Base-by-base conservation (phyloP, 2,797 vertebrate genomes). In the Pampus argenteus region DNA sequence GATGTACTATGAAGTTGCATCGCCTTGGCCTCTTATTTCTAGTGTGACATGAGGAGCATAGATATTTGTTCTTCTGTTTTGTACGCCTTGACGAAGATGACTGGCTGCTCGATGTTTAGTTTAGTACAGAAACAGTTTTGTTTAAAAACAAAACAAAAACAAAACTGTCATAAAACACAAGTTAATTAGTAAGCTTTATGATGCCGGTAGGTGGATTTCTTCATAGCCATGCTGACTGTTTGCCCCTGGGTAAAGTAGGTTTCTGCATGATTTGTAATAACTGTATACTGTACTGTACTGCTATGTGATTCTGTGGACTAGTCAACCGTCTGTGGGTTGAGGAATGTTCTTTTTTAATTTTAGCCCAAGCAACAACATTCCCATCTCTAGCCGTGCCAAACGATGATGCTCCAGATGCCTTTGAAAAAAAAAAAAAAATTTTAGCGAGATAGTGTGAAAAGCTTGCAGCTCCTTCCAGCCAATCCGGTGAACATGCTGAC, bases 371-470 rank as follows among this genome's bases (percentile, higher is more conserved):
- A 70, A 25, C 29, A 64, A 52, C 48, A 66, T 78, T 83, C 66
- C 78, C 76, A 31, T 67, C 55, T 61, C 25, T 36, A 4, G 48
- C 64, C 62, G 9, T 15, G 59, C 58, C 65, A 59, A 59, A 18
- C 47, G 52, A 62, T 17, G 61, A 26, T 38, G 20, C 51, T 73
- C 31, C 28, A 25, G 62, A 50, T 52, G 38, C 69, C 73, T 91
- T 90, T 89, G 73, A 88, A 86, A 82, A 83, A 83, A 87, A 81
- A 88, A 89, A 54, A n/a, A n/a, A n/a, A n/a, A n/a, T n/a, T n/a
- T n/a, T 91, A 51, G 83, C 78, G 79, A 61, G 66, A 26, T 51
- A 9, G 81, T 76, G 89, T 84, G 87, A 93, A 91, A 91, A 84
- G 63, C 63, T 69, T 47, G 29, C 51, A 34, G 71, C 38, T 9